Percentiles rank a stretch among this genome's conserved stretches.
phyloP scores from a whole-genome alignment of 2,888 invertebrate species.

The Apotomis capreana region DNA sequence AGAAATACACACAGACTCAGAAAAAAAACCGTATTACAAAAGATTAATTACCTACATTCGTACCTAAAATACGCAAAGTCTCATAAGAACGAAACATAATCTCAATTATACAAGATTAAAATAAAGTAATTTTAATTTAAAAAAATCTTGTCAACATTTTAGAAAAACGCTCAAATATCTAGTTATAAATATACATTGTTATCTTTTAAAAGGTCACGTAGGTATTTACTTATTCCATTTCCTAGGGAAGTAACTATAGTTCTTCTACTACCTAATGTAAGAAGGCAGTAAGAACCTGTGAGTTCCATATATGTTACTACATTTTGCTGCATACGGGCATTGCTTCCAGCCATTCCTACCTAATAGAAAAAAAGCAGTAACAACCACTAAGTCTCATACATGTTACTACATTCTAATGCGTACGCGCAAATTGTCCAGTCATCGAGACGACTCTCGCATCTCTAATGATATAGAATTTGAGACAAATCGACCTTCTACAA shows the following conservation, averaged over 20 bases:
- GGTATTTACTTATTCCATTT: neutral
- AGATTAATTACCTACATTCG: no score
- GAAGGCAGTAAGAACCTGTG: neutral
- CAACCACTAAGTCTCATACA: neutral
- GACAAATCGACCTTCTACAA: slow-evolving; percentile 20
- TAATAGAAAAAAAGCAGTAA: neutral
- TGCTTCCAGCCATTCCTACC: neutral
- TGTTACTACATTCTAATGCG: neutral
- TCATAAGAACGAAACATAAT: no score
- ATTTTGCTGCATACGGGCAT: neutral
- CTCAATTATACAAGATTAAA: no score
- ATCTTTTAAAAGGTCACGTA: no score
- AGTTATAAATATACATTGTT: no score
- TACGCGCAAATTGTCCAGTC: neutral
- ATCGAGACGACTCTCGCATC: slow-evolving; percentile 16
- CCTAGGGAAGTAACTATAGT: slow-evolving; percentile 23
- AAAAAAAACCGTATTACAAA: no score
- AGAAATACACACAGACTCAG: no score
- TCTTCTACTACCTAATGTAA: neutral
- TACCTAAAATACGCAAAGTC: no score
- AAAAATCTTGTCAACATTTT: no score
- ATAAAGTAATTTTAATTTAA: no score
- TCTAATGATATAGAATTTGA: slow-evolving; percentile 36
- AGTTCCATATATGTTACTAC: neutral
- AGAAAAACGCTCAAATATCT: no score